Evolutionary conservation across 2,113 vertebrate genomes (phyloP).

Genomic region (Jacana jacana): DNA sequence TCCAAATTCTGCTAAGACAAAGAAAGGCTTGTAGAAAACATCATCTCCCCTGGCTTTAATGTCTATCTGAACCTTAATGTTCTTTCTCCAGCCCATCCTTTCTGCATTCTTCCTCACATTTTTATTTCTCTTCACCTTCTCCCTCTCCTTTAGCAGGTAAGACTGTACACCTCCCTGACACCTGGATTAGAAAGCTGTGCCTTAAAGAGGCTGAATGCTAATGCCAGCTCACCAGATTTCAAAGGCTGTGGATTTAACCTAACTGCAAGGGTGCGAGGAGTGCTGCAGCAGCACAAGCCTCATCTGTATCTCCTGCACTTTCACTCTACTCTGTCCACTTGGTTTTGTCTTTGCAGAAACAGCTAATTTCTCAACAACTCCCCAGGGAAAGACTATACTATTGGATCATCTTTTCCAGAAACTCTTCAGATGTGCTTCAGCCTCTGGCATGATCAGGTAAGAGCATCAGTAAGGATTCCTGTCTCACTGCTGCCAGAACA

Average conservation of each 20-base stretch:
- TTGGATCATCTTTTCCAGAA: neutral
- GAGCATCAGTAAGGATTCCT: neutral
- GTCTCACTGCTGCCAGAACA: neutral
- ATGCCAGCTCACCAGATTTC: slow-evolving; percentile 30
- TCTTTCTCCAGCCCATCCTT: neutral
- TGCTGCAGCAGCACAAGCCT: neutral
- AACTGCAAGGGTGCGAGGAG: slow-evolving; percentile 11
- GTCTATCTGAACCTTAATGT: neutral
- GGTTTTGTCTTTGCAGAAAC: neutral
- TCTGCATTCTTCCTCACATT: neutral
- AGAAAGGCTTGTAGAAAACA: neutral
- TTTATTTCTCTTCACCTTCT: neutral
- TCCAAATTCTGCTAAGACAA: neutral
- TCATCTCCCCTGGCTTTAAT: neutral
- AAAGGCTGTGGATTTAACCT: slow-evolving; percentile 13
- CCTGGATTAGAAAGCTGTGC: slow-evolving; percentile 28
- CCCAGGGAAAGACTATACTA: neutral
- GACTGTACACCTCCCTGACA: neutral
- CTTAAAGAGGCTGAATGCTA: slow-evolving; percentile 28
- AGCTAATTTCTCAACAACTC: neutral
- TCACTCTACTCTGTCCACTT: neutral
- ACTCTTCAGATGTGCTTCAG: neutral
- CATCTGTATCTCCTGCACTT: neutral
- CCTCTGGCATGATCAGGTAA: neutral
- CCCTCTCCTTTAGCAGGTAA: neutral